A percentile compares a stretch with the other conserved stretches of the same genome.
phyloP scores from a whole-genome alignment of 2,797 vertebrate species.

The Lepilemur ruficaudatus region DNA sequence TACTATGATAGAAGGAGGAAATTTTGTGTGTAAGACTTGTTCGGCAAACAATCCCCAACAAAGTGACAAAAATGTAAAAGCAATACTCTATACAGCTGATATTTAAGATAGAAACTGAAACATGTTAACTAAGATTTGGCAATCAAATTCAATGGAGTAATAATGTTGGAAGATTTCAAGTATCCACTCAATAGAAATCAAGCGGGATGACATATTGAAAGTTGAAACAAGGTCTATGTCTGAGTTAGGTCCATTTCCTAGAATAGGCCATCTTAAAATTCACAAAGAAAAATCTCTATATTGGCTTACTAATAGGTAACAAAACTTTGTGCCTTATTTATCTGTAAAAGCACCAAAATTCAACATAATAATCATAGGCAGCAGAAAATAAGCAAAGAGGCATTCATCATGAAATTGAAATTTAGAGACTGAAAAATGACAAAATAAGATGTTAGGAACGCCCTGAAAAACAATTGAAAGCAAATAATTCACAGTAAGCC shows the following conservation, averaged over 20 bases:
- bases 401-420: neutral
- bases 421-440: neutral
- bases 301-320: neutral
- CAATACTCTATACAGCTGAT: neutral
- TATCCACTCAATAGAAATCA: neutral
- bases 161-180: neutral
- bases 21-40: neutral
- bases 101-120: neutral
- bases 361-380: neutral
- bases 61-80: conserved; percentile 43
- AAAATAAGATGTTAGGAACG: conserved; percentile 10
- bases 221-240: neutral
- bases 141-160: conserved; percentile 3
- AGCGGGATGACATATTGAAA: neutral
- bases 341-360: neutral
- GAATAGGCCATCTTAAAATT: neutral
- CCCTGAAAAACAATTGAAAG: neutral
- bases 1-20: neutral
- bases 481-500: neutral
- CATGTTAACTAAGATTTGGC: neutral
- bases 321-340: neutral
- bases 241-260: neutral
- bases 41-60: neutral
- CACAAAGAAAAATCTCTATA: neutral
- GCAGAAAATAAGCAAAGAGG: conserved; percentile 1